These are phyloP conservation scores for Condylura cristata DNA, from an alignment of 2,113 vertebrate species.

Conservation along the genomic window DNA sequence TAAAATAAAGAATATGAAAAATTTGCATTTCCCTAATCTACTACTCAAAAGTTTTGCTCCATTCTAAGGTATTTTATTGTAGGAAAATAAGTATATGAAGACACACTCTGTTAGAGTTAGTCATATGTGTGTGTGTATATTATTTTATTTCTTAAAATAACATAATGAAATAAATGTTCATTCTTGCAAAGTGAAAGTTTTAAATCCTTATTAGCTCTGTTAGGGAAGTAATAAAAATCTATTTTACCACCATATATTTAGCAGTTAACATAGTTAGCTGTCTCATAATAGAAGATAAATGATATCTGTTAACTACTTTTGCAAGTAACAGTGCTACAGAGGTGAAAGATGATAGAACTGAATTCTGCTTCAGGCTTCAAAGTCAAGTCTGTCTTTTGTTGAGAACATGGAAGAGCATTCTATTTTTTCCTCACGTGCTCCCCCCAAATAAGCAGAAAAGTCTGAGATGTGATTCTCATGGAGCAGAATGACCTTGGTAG, in stretches of 20 bases:
- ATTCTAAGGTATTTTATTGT: not conserved
- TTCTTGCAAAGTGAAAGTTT: conserved; percentile 12
- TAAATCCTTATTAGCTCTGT: not conserved
- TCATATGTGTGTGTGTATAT: too few relatives aligned
- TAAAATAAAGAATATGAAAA: not conserved
- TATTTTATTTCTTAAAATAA: conserved; percentile 41
- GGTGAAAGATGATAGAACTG: not conserved
- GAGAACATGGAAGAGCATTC: not conserved
- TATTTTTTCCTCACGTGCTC: not conserved
- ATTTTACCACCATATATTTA: too few relatives aligned
- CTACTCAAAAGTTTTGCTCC: not conserved
- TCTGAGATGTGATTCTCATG: not conserved
- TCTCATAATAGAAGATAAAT: not conserved
- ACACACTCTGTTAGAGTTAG: not conserved
- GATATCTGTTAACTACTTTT: not conserved
- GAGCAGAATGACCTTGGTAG: not conserved
- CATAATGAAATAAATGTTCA: not conserved
- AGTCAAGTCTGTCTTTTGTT: not conserved
- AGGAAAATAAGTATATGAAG: not conserved
- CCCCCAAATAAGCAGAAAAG: not conserved
- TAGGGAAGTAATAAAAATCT: not conserved
- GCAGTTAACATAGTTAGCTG: not conserved
- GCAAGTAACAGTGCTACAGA: not conserved
- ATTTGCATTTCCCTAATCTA: not conserved
- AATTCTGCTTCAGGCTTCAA: conserved; percentile 15